phyloP scores from a whole-genome alignment of 2,113 vertebrate genomes.

The Passer domesticus region DNA sequence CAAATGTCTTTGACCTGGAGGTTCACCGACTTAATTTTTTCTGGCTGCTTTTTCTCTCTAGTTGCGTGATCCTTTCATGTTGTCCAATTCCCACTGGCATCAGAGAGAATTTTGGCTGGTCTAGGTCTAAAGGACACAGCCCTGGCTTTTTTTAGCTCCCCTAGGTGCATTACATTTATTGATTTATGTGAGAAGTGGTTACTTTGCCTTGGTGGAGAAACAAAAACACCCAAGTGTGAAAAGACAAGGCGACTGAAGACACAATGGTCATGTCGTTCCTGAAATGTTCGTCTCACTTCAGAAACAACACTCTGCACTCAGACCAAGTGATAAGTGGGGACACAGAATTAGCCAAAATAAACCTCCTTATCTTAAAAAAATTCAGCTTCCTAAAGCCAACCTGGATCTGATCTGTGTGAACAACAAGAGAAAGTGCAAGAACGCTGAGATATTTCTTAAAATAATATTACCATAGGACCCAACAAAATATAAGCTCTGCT shows the following conservation, averaged over 20 bases:
- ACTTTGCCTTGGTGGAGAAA: slow-evolving; percentile 41
- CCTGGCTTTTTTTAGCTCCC: neutral
- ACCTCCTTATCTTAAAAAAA: slow-evolving; percentile 56
- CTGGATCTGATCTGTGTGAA: slow-evolving; percentile 43
- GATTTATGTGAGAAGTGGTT: slow-evolving; percentile 53
- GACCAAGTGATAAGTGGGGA: slow-evolving; percentile 36
- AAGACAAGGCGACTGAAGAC: slow-evolving; percentile 30
- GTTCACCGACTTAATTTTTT: neutral
- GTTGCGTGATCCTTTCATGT: neutral
- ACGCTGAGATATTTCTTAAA: slow-evolving; percentile 34
- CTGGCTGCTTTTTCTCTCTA: neutral
- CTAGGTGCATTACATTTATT: neutral
- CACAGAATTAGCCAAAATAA: slow-evolving; percentile 52
- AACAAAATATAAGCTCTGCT: neutral
- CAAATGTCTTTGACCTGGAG: neutral
- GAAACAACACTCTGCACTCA: slow-evolving; percentile 29
- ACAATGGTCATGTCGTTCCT: neutral
- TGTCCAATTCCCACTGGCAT: neutral
- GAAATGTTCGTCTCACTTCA: slow-evolving; percentile 36
- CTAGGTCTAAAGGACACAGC: neutral
- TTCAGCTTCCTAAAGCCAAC: slow-evolving; percentile 39
- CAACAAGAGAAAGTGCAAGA: slow-evolving; percentile 28
- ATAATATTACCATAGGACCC: slow-evolving; percentile 29
- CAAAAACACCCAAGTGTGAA: slow-evolving; percentile 10
- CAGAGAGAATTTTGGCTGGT: neutral